Percentiles rank a stretch among this genome's conserved stretches.
Evolutionary conservation across 2,888 invertebrate genomes (phyloP).

Genomic region (Lepidocyrtoides sp.): DNA sequence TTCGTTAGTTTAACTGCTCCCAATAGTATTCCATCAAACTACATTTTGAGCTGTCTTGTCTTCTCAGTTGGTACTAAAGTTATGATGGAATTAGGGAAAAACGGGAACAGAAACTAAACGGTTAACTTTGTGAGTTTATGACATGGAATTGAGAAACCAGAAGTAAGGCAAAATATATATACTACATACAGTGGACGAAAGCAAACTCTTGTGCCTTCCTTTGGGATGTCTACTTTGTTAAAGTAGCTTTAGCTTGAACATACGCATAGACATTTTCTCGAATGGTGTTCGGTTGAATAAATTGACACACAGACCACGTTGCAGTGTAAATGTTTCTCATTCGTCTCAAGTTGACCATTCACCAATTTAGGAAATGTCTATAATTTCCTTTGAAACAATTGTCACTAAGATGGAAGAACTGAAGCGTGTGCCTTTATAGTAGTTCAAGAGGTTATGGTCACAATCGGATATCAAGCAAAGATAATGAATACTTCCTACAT

Average conservation of each 20-base stretch:
- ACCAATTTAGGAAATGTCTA: not conserved
- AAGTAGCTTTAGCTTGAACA: no score
- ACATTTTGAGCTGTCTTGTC: not conserved
- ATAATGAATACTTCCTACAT: slow-evolving; percentile 29
- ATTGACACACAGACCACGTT: not conserved
- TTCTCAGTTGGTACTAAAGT: slow-evolving; percentile 18
- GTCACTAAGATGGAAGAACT: not conserved
- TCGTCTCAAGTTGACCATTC: not conserved
- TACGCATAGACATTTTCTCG: no score
- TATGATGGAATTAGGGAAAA: slow-evolving; percentile 15
- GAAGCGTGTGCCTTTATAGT: not conserved
- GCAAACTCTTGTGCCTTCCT: no score
- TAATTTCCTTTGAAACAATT: slow-evolving; percentile 11
- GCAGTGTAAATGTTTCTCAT: not conserved
- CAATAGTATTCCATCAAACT: slow-evolving; percentile 3
- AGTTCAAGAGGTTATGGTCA: slow-evolving; percentile 27
- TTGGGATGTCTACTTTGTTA: no score
- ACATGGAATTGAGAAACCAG: not conserved
- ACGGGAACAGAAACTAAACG: slow-evolving; percentile 35
- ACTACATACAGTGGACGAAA: not conserved
- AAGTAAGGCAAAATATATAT: not conserved
- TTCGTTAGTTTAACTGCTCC: slow-evolving; percentile 6
- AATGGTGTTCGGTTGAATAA: not conserved
- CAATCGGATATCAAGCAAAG: not conserved
- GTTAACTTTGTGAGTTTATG: slow-evolving; percentile 16